Evolutionary conservation across 2,113 vertebrate species (phyloP).

Genomic region (Gracilinanus agilis): DNA sequence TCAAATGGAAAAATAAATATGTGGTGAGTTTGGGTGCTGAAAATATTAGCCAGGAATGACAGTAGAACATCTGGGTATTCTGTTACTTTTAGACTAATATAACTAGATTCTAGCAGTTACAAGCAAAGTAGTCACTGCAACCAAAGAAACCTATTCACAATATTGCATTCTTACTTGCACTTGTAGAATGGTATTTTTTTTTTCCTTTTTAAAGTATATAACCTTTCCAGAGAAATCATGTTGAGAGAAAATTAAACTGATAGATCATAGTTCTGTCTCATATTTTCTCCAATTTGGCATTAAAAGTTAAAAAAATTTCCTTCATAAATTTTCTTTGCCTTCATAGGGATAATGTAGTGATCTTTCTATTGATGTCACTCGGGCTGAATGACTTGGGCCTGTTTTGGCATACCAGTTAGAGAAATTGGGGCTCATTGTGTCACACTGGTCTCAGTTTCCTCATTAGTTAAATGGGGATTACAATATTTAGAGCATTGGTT

Average conservation of each 20-base stretch:
- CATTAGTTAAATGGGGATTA: not conserved
- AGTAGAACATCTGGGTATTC: not conserved
- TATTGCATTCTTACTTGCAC: not conserved
- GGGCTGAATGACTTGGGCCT: not conserved
- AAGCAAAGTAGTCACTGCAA: not conserved
- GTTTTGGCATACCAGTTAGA: not conserved
- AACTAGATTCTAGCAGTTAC: not conserved
- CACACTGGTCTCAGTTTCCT: constrained; percentile 16
- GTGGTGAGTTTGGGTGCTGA: not conserved
- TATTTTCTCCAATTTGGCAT: not conserved
- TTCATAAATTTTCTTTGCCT: not conserved
- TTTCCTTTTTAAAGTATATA: not conserved
- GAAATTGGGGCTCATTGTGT: not conserved
- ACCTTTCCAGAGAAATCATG: not conserved
- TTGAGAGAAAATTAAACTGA: not conserved
- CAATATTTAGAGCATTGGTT: not conserved
- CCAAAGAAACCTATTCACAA: not conserved
- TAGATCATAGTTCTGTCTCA: not conserved
- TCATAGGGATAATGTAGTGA: not conserved
- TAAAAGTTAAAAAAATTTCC: not conserved
- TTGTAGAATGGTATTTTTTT: not conserved
- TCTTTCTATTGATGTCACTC: not conserved
- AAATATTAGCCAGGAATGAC: not conserved
- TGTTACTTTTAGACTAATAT: not conserved
- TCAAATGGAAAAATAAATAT: not conserved